Base-by-base conservation (phyloP, 92 coral and sea anemone genomes). In the Zoanthus sociatus region DNA sequence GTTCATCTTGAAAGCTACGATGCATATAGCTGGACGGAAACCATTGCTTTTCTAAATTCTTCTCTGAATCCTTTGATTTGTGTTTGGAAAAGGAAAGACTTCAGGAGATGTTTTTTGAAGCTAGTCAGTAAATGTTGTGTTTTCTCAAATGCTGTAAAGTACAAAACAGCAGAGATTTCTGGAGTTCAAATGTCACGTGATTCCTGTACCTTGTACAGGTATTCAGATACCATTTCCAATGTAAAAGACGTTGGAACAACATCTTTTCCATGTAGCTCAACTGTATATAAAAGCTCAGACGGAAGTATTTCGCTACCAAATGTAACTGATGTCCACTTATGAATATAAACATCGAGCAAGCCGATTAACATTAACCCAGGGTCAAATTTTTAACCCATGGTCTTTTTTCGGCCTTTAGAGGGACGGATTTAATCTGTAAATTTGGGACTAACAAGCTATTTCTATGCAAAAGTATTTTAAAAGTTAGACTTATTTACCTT, bases 51-150 rank as follows among this genome's bases (percentile, higher is more conserved):
- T 68, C 71, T 93, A 76, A 95, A 92, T 83, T 92, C 97, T 15
- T 92, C 95, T 4, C 76, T 94, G 13, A 94, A 92, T 61, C 97
- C 98, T 0, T 84, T 95, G 16, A 90, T 94, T 14, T 95, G 96
- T 76, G 91, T 90, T 12, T 92, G 95, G 95, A 87, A 93, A 48
- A 87, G 93, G 11, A 67, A 90, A 37, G 89, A 82, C 20, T 92
- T 95, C 8, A 73, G 95, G 6, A 87, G 88, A 82, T 91, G 92
- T 11, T 78, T 95, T 9, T 50, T 71, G 20, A 91, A 84, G 50
- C 11, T 90, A 3, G 37, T 91, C 31, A 82, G 66, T 50, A 67
- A 85, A 26, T 89, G 88, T 2, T 84, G 91, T 68, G 21, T 56
- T 8, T 68, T 32, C 53, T 44, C 17, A 0, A 18, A 63, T 64